phyloP scores from a whole-genome alignment of 2,113 vertebrate genomes.

The Nansenia antarctica region DNA sequence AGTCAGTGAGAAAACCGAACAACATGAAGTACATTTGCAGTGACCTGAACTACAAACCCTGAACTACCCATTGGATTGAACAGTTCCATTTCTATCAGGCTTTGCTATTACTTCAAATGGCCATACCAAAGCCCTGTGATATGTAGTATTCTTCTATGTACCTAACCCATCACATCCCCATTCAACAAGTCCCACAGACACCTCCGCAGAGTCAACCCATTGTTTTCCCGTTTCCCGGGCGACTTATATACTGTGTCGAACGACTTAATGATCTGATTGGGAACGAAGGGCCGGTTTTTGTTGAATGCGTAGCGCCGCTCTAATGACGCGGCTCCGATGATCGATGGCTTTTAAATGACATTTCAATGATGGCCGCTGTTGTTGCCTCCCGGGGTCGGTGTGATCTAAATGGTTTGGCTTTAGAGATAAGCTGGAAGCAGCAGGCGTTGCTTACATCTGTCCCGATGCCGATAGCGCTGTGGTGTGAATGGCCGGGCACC shows the following conservation, averaged over 20 bases:
- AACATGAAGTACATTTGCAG: too few relatives aligned
- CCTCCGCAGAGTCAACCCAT: constrained; percentile 28
- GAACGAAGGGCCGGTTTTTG: constrained; percentile 34
- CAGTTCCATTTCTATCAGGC: too few relatives aligned
- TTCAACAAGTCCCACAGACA: constrained; percentile 27
- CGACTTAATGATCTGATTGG: constrained; percentile 43
- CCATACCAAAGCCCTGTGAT: too few relatives aligned
- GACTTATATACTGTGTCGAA: constrained; percentile 35
- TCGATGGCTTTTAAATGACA: constrained; percentile 57
- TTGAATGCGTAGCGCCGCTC: constrained; percentile 42
- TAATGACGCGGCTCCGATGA: constrained; percentile 39
- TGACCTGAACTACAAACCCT: too few relatives aligned
- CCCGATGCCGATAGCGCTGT: constrained; percentile 46
- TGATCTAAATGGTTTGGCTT: constrained; percentile 48
- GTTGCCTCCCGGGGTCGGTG: constrained; percentile 25
- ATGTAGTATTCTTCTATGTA: too few relatives aligned
- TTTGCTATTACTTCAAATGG: too few relatives aligned
- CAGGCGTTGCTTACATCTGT: constrained; percentile 45
- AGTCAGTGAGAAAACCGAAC: too few relatives aligned
- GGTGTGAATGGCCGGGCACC: constrained; percentile 40
- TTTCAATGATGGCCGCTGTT: constrained; percentile 46
- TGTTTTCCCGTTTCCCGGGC: constrained; percentile 44
- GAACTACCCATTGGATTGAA: too few relatives aligned
- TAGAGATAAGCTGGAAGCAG: constrained; percentile 62
- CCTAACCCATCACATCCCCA: too few relatives aligned